Conservation (phyloP, 2,797 vertebrate genomes). For the Epinephelus malabaricus region DNA sequence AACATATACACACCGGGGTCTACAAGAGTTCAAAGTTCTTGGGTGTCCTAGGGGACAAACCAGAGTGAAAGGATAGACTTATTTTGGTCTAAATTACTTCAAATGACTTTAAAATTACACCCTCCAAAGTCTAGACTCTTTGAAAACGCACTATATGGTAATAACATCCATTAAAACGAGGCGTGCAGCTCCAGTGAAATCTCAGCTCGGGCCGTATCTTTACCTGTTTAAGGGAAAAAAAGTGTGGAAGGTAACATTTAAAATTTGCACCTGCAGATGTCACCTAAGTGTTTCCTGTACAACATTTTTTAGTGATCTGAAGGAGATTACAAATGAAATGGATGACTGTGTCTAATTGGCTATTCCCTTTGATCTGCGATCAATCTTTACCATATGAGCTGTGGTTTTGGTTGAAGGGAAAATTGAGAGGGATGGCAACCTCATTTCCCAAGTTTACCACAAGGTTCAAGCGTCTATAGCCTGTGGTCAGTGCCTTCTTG, state of each 20-base stretch:
- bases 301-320: conserved; percentile 64
- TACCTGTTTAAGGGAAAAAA: conserved; percentile 37
- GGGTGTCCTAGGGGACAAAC: conserved; percentile 75
- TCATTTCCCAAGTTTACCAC: conserved; percentile 84
- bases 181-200: conserved; percentile 51
- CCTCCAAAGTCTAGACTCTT: conserved; percentile 62
- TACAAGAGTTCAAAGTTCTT: conserved; percentile 81
- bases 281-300: conserved; percentile 74
- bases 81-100: conserved; percentile 70
- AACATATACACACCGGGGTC: conserved; percentile 73
- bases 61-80: conserved; percentile 69
- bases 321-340: conserved; percentile 73
- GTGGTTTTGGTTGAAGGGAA: conserved; percentile 78
- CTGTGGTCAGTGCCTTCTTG: conserved; percentile 77
- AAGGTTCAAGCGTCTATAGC: conserved; percentile 80
- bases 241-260: conserved; percentile 46
- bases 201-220: conserved; percentile 17
- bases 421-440: conserved; percentile 81
- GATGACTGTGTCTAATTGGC: conserved; percentile 79
- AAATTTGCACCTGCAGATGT: conserved; percentile 76
- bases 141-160: conserved; percentile 59
- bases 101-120: conserved; percentile 78
- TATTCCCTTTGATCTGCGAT: conserved; percentile 82
- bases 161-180: conserved; percentile 69
- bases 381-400: conserved; percentile 82